These are phyloP conservation scores for Lutjanus argentimaculatus DNA, from an alignment of 2,797 vertebrate species.

Conservation along the genomic window DNA sequence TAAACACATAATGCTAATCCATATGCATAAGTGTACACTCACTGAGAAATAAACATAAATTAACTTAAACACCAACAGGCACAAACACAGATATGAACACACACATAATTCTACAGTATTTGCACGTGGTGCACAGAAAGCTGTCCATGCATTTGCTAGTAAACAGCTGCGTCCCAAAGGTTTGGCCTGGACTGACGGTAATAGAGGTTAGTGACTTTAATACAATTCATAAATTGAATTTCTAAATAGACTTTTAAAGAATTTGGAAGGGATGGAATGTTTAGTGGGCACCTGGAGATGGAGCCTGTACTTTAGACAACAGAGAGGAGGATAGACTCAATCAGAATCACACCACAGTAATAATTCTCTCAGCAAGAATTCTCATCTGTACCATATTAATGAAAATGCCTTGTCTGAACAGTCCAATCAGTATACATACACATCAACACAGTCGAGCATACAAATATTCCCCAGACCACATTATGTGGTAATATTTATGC, in stretches of 20 bases:
- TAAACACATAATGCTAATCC: conserved; percentile 67
- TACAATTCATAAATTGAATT: conserved; percentile 1
- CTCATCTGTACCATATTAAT: conserved; percentile 26
- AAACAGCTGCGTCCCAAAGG: conserved; percentile 28
- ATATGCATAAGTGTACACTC: conserved; percentile 65
- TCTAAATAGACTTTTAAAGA: conserved; percentile 36
- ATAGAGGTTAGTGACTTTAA: conserved; percentile 23
- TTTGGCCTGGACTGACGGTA: conserved; percentile 14
- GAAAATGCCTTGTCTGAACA: neutral
- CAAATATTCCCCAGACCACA: neutral
- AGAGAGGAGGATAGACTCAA: neutral
- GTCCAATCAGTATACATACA: neutral
- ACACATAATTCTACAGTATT: conserved; percentile 12
- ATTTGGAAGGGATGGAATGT: conserved; percentile 23
- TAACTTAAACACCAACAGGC: conserved; percentile 43
- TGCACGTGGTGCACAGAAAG: conserved; percentile 17
- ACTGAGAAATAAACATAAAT: conserved; percentile 63
- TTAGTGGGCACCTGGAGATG: conserved; percentile 17
- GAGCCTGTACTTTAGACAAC: neutral
- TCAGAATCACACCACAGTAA: neutral
- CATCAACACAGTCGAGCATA: neutral
- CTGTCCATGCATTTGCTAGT: conserved; percentile 3
- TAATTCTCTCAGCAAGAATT: neutral
- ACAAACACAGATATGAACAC: conserved; percentile 17
- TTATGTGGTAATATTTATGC: neutral